Conservation (phyloP, 2,113 vertebrate species). For the Cnemophilus loriae region DNA sequence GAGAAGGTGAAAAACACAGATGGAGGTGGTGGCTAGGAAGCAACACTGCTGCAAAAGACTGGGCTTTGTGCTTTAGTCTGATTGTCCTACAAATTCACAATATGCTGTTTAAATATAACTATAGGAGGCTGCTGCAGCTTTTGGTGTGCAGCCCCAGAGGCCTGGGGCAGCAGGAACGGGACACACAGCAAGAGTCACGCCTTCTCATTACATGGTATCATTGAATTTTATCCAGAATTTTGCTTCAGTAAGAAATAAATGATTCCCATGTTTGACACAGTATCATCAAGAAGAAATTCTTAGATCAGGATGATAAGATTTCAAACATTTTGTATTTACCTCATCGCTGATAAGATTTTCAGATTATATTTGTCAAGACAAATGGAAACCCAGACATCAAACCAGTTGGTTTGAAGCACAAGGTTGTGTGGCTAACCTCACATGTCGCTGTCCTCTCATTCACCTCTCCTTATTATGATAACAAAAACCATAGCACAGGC, state of each 20-base stretch:
- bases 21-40: neutral
- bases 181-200: neutral
- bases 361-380: neutral
- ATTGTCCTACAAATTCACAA: neutral
- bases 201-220: neutral
- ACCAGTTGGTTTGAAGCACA: neutral
- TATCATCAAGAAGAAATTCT: neutral
- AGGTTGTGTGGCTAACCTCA: slow-evolving; percentile 35
- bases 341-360: neutral
- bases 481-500: neutral
- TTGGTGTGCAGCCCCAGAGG: neutral
- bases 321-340: neutral
- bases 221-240: neutral
- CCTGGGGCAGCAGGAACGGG: neutral
- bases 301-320: neutral
- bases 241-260: neutral
- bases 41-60: neutral
- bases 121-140: neutral
- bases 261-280: neutral
- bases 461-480: neutral
- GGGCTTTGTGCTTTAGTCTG: neutral
- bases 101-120: neutral
- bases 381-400: neutral
- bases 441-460: neutral
- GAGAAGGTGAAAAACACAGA: neutral